Conservation (phyloP, 2,113 vertebrate genomes). For the Trogon surrucura region DNA sequence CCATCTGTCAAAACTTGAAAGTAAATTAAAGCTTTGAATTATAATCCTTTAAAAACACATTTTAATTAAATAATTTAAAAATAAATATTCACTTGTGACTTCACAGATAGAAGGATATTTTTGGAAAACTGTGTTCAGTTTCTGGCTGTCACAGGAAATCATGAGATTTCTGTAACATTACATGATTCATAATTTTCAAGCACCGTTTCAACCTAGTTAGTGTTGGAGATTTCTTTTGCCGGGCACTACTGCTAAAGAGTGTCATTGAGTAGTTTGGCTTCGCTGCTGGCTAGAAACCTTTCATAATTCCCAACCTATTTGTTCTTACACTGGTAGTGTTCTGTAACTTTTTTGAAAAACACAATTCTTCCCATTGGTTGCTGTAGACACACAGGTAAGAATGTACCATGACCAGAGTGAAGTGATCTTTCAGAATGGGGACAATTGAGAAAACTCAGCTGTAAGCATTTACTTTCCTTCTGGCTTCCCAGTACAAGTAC, state of each 20-base stretch:
- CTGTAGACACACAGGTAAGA: not conserved
- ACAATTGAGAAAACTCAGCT: not conserved
- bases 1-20: not conserved
- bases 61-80: not conserved
- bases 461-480: not conserved
- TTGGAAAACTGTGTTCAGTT: not conserved
- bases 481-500: not conserved
- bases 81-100: not conserved
- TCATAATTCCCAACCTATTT: not conserved
- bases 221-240: not conserved
- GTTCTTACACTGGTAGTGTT: not conserved
- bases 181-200: not conserved
- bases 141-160: not conserved
- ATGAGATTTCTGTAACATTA: not conserved
- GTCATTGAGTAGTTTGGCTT: not conserved
- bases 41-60: not conserved
- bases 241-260: not conserved
- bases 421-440: not conserved
- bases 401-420: not conserved
- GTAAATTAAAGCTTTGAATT: not conserved
- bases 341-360: not conserved
- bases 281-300: not conserved
- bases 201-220: not conserved
- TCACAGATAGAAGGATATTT: not conserved
- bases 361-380: rapidly evolving